phyloP scores from a whole-genome alignment of 2,888 invertebrate species.

The Leptarthrus brevirostris region DNA sequence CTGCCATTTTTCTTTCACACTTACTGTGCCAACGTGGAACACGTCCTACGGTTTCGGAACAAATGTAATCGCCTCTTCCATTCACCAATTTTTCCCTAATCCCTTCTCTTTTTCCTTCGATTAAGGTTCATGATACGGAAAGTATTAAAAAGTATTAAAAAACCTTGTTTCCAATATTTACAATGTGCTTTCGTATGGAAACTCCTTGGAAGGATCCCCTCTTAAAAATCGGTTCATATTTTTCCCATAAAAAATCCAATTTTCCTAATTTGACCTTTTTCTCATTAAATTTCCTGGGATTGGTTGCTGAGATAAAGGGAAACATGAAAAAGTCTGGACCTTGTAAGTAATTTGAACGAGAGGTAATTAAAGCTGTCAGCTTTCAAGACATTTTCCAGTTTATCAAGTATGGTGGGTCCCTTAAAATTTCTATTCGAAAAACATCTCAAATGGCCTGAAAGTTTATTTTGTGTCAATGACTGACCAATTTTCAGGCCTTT shows the following conservation, averaged over 20 bases:
- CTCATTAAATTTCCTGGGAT: constrained; percentile 31
- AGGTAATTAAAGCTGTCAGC: constrained; percentile 42
- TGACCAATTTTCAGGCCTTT: constrained; percentile 47
- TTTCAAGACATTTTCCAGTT: constrained; percentile 29
- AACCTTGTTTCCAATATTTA: background rate
- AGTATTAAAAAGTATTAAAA: background rate
- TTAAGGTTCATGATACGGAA: background rate
- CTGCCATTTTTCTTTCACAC: too few relatives aligned
- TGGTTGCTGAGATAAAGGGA: background rate
- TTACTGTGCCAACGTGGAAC: too few relatives aligned
- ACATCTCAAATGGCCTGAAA: constrained; percentile 42
- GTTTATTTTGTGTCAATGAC: constrained; percentile 46
- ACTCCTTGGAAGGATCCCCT: background rate
- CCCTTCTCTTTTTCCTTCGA: too few relatives aligned
- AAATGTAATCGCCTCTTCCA: too few relatives aligned
- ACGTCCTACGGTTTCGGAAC: too few relatives aligned
- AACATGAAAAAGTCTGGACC: background rate
- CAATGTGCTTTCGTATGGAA: background rate
- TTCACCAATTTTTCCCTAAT: too few relatives aligned
- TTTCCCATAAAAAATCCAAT: constrained; percentile 35
- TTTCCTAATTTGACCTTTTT: constrained; percentile 44
- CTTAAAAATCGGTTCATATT: constrained; percentile 32
- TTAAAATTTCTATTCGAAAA: background rate
- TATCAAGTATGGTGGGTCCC: constrained; percentile 5
- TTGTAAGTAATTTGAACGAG: constrained; percentile 8